Evolutionary conservation across 1,140 invertebrate genomes (phyloP).

Genomic region (Drosophila azteca): DNA sequence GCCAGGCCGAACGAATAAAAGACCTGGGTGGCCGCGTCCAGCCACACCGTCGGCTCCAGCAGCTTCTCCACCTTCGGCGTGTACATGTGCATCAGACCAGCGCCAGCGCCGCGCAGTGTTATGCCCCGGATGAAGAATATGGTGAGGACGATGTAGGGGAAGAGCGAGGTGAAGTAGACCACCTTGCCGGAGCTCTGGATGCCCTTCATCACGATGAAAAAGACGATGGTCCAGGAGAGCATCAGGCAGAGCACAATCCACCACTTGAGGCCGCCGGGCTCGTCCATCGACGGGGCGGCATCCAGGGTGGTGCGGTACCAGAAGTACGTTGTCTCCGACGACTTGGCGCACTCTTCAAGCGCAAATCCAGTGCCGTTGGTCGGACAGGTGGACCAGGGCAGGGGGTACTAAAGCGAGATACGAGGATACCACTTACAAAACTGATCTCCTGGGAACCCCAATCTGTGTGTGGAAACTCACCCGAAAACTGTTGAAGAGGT

Average conservation of each 20-base stretch:
- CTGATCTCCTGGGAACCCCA: no score
- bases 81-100: conserved; percentile 95
- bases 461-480: conserved; percentile 85
- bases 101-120: conserved; percentile 93
- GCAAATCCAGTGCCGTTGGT: conserved; percentile 87
- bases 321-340: conserved; percentile 94
- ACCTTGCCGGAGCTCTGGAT: conserved; percentile 99
- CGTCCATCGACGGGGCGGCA: conserved; percentile 92
- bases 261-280: conserved; percentile 93
- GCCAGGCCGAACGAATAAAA: conserved; percentile 97
- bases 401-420: conserved; percentile 85
- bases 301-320: conserved; percentile 95
- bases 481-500: conserved; percentile 94
- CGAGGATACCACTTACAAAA: neutral
- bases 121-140: conserved; percentile 97
- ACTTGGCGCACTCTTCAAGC: conserved; percentile 90
- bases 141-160: conserved; percentile 97
- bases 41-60: conserved; percentile 92
- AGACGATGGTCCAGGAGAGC: conserved; percentile 97
- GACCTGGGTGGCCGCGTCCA: conserved; percentile 97
- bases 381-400: conserved; percentile 94
- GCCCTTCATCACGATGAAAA: conserved; percentile 98
- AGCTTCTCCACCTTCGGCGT: conserved; percentile 94
- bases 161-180: conserved; percentile 97
- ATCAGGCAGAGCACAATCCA: conserved; percentile 97